Evolutionary conservation across 1,140 invertebrate species (phyloP), one percentile per base, ranked within the genome.

Genomic region (Aphaenogaster floridana): DNA sequence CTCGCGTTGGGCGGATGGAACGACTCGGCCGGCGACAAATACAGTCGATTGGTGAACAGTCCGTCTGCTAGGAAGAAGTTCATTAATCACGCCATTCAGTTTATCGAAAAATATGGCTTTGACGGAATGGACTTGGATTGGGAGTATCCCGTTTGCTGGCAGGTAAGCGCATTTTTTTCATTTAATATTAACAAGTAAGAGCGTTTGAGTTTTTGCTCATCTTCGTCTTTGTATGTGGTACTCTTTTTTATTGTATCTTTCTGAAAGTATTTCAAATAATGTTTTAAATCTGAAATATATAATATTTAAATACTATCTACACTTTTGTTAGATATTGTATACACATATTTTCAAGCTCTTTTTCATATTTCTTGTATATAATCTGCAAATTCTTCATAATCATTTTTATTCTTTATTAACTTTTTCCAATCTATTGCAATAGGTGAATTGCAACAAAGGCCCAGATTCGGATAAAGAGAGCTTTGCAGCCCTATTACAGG

Each of bases 131-230:
- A 99, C 94, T 94, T 99, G 39, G 98, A 99, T 93, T 99, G 98
- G 98, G 98, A 98, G 93, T 99, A 98, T 95, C 98, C 98, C 1
- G 98, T 97, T 86, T 99, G 98, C 93, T 98, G 98, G 98, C 98
- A 98, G 96, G 97, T 98, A 2, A 81, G 15, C 15, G 21, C 5
- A 52, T 52, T 52, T 52, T 36, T 54, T 81, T 42, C 8, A 42
- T 36, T 64, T 39, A n/a, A 74, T 77, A 34, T 61, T 28, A 42
- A 61, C 45, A 61, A 21, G 13, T 3, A 28, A 66, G 3, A 45
- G 13, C 34, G 9, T 11, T 21, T 5, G 7, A 54, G 2, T 76
- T 76, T 59, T 76, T 13, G 11, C 8, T 76, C 3, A 17, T 76
- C 1, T 57, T 76, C 4, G 3, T 15, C 5, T 6, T 3, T 57